phyloP scores from a whole-genome alignment of 2,888 invertebrate species.

The Buathra laborator region DNA sequence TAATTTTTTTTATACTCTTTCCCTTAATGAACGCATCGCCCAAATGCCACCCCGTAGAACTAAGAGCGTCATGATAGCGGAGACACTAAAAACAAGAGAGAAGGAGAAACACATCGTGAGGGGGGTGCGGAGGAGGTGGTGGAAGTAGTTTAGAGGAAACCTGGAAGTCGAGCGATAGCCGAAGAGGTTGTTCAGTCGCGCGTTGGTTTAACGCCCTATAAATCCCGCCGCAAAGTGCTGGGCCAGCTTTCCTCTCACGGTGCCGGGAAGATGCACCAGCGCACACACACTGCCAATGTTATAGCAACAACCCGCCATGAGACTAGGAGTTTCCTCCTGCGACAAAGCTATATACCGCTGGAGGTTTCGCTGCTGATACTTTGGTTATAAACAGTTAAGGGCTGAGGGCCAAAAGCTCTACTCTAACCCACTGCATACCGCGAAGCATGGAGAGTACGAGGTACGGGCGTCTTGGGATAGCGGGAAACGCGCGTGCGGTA shows the following conservation, averaged over 20 bases:
- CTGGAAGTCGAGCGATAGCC: slow-evolving; percentile 62
- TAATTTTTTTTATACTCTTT: not conserved
- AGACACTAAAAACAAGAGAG: not conserved
- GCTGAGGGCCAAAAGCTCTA: not conserved
- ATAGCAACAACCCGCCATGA: slow-evolving; percentile 59
- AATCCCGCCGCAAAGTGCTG: slow-evolving; percentile 77
- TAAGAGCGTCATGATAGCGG: not conserved
- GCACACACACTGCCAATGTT: slow-evolving; percentile 9
- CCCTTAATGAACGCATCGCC: not conserved
- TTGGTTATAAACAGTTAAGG: slow-evolving; percentile 16
- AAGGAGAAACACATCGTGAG: slow-evolving; percentile 21
- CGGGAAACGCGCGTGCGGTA: slow-evolving; percentile 8
- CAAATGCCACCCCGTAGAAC: slow-evolving; percentile 2
- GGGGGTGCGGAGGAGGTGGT: slow-evolving; percentile 9
- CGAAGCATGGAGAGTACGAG: not conserved
- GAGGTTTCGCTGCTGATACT: slow-evolving; percentile 6
- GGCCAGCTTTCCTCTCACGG: slow-evolving; percentile 64
- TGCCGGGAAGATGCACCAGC: slow-evolving; percentile 20
- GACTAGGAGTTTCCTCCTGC: slow-evolving; percentile 49
- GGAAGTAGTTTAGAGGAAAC: slow-evolving; percentile 11
- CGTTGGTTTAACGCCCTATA: slow-evolving; percentile 80
- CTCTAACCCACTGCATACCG: slow-evolving; percentile 18
- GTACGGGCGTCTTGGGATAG: slow-evolving; percentile 4
- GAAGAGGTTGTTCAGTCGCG: slow-evolving; percentile 74
- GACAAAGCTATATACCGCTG: slow-evolving; percentile 14